phyloP scores from a whole-genome alignment of 2,888 invertebrate species.

The Acleris cristana region DNA sequence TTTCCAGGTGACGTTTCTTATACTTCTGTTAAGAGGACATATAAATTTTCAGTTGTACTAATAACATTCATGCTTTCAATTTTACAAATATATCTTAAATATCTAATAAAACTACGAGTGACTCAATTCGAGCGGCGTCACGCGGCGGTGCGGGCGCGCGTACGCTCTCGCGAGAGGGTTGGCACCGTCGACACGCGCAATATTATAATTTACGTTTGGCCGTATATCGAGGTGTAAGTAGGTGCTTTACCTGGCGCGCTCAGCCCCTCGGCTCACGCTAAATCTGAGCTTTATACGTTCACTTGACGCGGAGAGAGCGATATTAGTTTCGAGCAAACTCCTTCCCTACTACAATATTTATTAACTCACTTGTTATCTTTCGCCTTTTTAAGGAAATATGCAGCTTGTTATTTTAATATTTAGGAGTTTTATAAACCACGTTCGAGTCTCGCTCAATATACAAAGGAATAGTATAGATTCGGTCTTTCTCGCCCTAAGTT shows the following conservation, averaged over 20 bases:
- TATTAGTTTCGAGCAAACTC: conserved; percentile 81
- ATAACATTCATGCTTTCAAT: too few relatives aligned
- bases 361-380: conserved; percentile 70
- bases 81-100: too few relatives aligned
- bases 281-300: conserved; percentile 84
- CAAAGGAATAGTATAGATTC: conserved; percentile 6
- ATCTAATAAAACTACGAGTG: too few relatives aligned
- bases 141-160: conserved; percentile 44
- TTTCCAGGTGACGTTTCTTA: too few relatives aligned
- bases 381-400: conserved; percentile 55
- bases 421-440: conserved; percentile 29
- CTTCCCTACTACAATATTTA: conserved; percentile 80
- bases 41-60: too few relatives aligned
- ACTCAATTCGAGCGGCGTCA: not conserved
- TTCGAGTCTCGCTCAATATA: conserved; percentile 14
- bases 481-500: not conserved
- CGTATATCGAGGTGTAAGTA: conserved; percentile 83
- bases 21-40: too few relatives aligned
- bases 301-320: conserved; percentile 83
- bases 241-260: conserved; percentile 81
- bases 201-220: conserved; percentile 84
- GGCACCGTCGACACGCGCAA: conserved; percentile 74
- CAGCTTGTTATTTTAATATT: conserved; percentile 39
- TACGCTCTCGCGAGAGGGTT: conserved; percentile 73
- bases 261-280: conserved; percentile 79